These are phyloP conservation scores for Yponomeuta malinellus DNA, from an alignment of 2,888 invertebrate species.

Conservation along the genomic window DNA sequence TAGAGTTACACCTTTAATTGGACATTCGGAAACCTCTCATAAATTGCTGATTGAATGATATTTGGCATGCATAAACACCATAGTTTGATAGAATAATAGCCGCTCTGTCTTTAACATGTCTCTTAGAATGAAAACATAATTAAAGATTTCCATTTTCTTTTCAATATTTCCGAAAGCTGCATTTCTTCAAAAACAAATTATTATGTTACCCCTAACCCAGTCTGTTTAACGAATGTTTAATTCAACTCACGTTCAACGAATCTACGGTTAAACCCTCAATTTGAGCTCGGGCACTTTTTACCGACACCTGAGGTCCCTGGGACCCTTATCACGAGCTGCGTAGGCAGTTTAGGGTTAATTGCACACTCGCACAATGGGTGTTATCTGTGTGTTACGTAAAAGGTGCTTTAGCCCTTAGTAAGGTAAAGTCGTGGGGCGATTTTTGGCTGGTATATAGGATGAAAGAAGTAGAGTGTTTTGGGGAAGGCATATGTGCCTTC, in stretches of 20 bases:
- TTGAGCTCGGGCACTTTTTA: background rate
- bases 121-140: too few relatives aligned
- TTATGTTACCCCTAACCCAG: background rate
- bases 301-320: background rate
- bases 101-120: too few relatives aligned
- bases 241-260: background rate
- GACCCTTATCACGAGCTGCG: conserved; percentile 1
- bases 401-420: background rate
- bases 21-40: too few relatives aligned
- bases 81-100: too few relatives aligned
- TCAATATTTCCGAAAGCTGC: too few relatives aligned
- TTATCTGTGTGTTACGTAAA: background rate
- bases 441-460: background rate
- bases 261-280: background rate
- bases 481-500: too few relatives aligned
- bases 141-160: too few relatives aligned
- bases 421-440: background rate
- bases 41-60: too few relatives aligned
- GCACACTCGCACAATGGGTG: background rate
- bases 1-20: too few relatives aligned
- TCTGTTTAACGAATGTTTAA: background rate
- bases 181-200: background rate
- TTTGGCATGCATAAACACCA: too few relatives aligned
- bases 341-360: background rate
- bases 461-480: too few relatives aligned